A percentile compares a stretch with the other conserved stretches of the same genome.
These are phyloP conservation scores for Oopsacas minuta DNA, from an alignment of 37 sponge, comb jelly and placozoan genomes.

Conservation along the genomic window DNA sequence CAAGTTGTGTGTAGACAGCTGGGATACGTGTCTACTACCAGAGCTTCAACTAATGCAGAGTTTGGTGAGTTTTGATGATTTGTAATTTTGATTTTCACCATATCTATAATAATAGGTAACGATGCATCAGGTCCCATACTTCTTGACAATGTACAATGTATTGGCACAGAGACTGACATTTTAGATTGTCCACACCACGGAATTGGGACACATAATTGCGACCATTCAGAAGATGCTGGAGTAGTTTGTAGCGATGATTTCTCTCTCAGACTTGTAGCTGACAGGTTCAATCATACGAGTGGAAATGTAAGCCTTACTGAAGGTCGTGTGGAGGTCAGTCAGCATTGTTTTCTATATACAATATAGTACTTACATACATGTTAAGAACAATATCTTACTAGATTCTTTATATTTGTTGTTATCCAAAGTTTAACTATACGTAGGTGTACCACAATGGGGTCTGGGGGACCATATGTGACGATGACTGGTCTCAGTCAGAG, in stretches of 20 bases:
- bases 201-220: constrained; percentile 29
- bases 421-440: too few species aligned
- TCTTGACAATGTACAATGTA: constrained; percentile 28
- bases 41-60: not conserved
- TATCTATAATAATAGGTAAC: not conserved
- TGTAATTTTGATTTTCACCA: not conserved
- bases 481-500: not conserved
- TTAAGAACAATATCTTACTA: not conserved
- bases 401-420: too few species aligned
- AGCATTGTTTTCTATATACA: not conserved
- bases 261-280: not conserved
- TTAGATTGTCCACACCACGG: constrained; percentile 25
- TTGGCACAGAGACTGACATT: constrained; percentile 23
- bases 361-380: not conserved
- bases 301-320: not conserved
- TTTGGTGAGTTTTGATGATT: not conserved
- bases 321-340: not conserved
- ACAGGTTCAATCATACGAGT: not conserved
- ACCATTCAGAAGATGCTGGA: constrained; percentile 30
- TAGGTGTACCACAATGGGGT: not conserved
- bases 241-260: constrained; percentile 4
- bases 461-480: constrained; percentile 3
- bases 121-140: constrained; percentile 8
- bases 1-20: not conserved
- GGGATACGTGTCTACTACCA: not conserved